Evolutionary conservation across 2,888 invertebrate species (phyloP).

Genomic region (Spatulosminthurus flaviceps): DNA sequence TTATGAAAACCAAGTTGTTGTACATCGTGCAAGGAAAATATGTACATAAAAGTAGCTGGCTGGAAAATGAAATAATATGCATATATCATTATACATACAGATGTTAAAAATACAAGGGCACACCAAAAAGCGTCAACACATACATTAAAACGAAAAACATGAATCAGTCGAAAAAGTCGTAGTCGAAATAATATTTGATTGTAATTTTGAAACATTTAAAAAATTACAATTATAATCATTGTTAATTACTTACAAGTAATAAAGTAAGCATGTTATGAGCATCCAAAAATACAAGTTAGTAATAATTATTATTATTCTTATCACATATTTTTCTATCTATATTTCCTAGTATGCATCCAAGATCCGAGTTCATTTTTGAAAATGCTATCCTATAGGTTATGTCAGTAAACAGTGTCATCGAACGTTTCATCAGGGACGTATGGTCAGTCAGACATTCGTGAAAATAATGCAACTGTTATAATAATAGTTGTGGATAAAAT

Average conservation of each 20-base stretch:
- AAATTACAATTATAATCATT: constrained; percentile 31
- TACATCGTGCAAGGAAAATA: background rate
- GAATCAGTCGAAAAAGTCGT: constrained; percentile 21
- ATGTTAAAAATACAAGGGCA: background rate
- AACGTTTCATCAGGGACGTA: too few species aligned
- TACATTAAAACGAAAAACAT: background rate
- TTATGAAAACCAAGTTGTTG: constrained; percentile 8
- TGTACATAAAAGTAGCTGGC: background rate
- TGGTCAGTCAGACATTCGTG: too few species aligned
- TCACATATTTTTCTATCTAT: too few species aligned
- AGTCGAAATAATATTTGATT: constrained; percentile 33
- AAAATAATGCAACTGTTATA: too few species aligned
- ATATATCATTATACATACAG: background rate
- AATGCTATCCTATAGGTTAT: too few species aligned
- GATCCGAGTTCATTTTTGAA: too few species aligned
- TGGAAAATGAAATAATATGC: background rate
- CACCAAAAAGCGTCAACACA: too few species aligned
- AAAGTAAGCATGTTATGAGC: constrained; percentile 26
- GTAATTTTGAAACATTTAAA: constrained; percentile 34
- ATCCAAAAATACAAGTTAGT: constrained; percentile 2
- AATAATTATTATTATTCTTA: too few species aligned
- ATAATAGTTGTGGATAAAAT: too few species aligned
- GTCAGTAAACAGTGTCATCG: too few species aligned
- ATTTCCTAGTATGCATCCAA: too few species aligned
- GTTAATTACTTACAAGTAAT: constrained; percentile 33